phyloP scores from a whole-genome alignment of 2,113 vertebrate genomes.

The Indicator maculatus region DNA sequence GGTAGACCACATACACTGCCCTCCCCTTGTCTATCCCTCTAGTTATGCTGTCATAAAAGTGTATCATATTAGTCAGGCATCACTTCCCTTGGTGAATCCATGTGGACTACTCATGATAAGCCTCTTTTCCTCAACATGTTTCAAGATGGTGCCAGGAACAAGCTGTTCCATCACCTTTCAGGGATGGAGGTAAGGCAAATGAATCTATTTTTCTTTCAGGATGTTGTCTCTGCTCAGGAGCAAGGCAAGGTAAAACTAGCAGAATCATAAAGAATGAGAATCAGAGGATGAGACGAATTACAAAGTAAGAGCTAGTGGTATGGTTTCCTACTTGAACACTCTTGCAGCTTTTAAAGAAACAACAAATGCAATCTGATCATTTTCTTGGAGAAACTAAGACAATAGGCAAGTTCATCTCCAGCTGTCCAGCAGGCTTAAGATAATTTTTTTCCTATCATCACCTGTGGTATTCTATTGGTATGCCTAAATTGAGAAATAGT shows the following conservation, averaged over 20 bases:
- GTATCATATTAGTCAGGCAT: too few species aligned
- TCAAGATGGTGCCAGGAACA: too few species aligned
- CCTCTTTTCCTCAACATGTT: too few species aligned
- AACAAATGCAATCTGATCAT: background rate
- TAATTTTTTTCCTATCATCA: background rate
- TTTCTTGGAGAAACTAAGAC: background rate
- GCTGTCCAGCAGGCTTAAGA: background rate
- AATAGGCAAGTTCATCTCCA: background rate
- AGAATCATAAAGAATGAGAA: background rate
- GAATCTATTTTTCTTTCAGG: accelerated
- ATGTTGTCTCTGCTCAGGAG: background rate
- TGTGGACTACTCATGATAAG: too few species aligned
- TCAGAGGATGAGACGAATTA: background rate
- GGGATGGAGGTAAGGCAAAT: background rate
- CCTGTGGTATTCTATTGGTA: background rate
- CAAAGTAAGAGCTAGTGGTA: background rate
- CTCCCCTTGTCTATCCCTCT: too few species aligned
- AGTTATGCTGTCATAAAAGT: too few species aligned
- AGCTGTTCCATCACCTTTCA: too few species aligned
- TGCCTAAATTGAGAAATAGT: background rate
- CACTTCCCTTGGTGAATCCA: too few species aligned
- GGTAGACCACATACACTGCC: too few species aligned
- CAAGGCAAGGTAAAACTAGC: background rate
- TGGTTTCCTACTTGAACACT: background rate
- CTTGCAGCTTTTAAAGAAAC: background rate